A percentile compares a stretch with the other conserved stretches of the same genome.
Evolutionary conservation across 2,888 invertebrate genomes (phyloP).

Genomic region (Fabriciana adippe): DNA sequence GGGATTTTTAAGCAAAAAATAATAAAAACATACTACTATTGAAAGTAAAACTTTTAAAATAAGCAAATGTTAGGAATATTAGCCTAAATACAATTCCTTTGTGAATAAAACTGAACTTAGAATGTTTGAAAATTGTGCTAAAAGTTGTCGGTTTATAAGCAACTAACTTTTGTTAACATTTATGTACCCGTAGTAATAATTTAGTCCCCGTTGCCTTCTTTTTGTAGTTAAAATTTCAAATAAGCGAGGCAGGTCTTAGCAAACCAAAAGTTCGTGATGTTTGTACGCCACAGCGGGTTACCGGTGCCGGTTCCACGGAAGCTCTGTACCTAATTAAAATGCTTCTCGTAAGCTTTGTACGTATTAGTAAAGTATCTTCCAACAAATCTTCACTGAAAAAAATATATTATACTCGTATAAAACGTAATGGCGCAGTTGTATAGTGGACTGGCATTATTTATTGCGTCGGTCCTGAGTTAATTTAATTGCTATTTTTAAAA

Average conservation of each 20-base stretch:
- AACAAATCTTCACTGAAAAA: not conserved
- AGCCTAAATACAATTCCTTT: no score
- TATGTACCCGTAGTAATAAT: not conserved
- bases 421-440: no score
- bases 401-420: not conserved
- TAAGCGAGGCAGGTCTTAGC: constrained; percentile 7
- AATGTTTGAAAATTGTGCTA: no score
- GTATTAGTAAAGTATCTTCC: constrained; percentile 3
- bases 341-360: constrained; percentile 12
- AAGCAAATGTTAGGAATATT: no score
- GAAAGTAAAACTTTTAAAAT: no score
- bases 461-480: no score
- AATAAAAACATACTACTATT: no score
- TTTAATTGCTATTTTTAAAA: no score
- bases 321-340: constrained; percentile 7
- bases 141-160: no score
- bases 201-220: not conserved
- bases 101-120: no score
- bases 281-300: not conserved
- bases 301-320: constrained; percentile 1
- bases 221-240: constrained; percentile 9
- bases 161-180: no score
- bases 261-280: constrained; percentile 1
- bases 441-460: no score
- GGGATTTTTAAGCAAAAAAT: not conserved